These are phyloP conservation scores for Molanna angustata DNA, from an alignment of 2,888 invertebrate species.

Conservation along the genomic window DNA sequence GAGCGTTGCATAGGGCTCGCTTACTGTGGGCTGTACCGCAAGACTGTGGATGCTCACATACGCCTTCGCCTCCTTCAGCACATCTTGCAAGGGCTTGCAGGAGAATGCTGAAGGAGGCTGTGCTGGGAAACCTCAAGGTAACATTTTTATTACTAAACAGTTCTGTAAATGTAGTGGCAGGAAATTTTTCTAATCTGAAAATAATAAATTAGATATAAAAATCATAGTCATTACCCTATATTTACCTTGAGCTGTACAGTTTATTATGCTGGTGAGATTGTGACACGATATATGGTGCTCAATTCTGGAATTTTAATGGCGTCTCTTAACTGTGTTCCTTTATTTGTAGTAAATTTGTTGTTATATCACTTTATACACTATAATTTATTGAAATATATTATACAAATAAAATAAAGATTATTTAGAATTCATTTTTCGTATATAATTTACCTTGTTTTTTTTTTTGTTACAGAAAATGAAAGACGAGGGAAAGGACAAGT, in stretches of 20 bases:
- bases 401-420: no score
- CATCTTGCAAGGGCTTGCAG: constrained; percentile 33
- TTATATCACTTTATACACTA: no score
- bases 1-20: constrained; percentile 74
- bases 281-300: no score
- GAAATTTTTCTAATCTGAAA: not conserved
- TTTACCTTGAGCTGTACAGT: no score
- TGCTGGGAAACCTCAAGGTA: constrained; percentile 36
- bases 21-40: constrained; percentile 74
- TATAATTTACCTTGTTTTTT: not conserved
- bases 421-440: not conserved
- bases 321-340: no score
- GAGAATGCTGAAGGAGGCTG: constrained; percentile 45
- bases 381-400: no score
- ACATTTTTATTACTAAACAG: not conserved
- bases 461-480: constrained; percentile 47
- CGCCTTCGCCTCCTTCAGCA: constrained; percentile 42
- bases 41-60: constrained; percentile 62
- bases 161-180: not conserved
- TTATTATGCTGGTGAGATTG: no score
- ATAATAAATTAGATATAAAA: no score
- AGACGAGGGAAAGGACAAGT: constrained; percentile 50
- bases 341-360: no score
- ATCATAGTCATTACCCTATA: no score
- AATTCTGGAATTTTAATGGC: no score